A percentile compares a stretch with the other conserved stretches of the same genome.
These are phyloP conservation scores for Harpegnathos saltator DNA, from an alignment of 1,140 invertebrate genomes.

Conservation along the genomic window DNA sequence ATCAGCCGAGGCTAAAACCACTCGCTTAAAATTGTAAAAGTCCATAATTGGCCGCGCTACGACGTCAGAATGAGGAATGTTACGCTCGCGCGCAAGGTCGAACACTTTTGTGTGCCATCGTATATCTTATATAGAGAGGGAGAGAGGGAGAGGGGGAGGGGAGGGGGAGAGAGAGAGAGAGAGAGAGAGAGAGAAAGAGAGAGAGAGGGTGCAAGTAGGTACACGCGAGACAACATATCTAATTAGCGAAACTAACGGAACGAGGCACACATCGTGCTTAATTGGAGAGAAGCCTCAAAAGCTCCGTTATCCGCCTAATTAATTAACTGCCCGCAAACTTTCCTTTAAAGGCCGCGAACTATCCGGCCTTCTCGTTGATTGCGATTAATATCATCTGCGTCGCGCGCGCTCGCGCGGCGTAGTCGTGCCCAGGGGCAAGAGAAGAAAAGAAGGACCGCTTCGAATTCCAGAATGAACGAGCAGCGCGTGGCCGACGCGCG, in stretches of 20 bases:
- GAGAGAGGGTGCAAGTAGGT: background rate
- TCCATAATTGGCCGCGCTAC: slow-evolving; percentile 49
- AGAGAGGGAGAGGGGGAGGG: background rate
- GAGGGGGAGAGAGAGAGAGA: background rate
- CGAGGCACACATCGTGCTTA: slow-evolving; percentile 42
- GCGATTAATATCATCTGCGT: slow-evolving; percentile 30
- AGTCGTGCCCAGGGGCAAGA: too few relatives aligned
- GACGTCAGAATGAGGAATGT: slow-evolving; percentile 53
- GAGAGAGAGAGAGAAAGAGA: background rate
- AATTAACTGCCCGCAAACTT: slow-evolving; percentile 56
- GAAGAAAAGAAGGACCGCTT: background rate
- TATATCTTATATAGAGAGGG: background rate
- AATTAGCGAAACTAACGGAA: slow-evolving; percentile 57
- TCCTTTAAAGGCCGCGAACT: slow-evolving; percentile 38
- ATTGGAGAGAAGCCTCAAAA: slow-evolving; percentile 44
- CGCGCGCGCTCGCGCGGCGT: background rate
- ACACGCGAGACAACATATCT: slow-evolving; percentile 25
- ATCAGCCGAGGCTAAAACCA: slow-evolving; percentile 55
- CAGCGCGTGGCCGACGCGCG: background rate
- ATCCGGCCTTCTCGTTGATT: slow-evolving; percentile 22
- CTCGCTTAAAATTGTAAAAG: slow-evolving; percentile 54
- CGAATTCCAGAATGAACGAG: background rate
- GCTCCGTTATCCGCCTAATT: slow-evolving; percentile 55
- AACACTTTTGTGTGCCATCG: slow-evolving; percentile 33
- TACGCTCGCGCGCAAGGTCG: slow-evolving; percentile 26